Percentiles rank a stretch among this genome's conserved stretches.
phyloP scores from a whole-genome alignment of 2,113 vertebrate genomes.

The Ancistrus triradiatus region DNA sequence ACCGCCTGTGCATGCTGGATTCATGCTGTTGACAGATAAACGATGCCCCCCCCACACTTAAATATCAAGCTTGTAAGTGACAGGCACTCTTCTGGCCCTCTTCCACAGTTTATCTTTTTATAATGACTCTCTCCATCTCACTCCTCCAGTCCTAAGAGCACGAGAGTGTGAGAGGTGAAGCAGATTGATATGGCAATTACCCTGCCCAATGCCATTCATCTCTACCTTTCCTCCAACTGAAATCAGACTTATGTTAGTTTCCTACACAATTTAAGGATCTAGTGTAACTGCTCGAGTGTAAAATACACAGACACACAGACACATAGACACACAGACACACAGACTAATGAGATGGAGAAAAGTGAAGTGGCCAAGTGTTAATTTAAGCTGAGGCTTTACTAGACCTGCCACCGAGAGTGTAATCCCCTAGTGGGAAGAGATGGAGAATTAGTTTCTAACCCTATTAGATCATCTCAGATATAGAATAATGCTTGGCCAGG shows the following conservation, averaged over 20 bases:
- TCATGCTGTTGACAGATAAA: constrained; percentile 1
- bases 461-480: constrained; percentile 24
- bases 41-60: background rate
- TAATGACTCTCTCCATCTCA: constrained; percentile 24
- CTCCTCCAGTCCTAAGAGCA: constrained; percentile 3
- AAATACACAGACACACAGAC: too few relatives aligned
- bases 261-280: constrained; percentile 14
- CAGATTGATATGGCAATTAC: constrained; percentile 42
- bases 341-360: background rate
- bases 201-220: constrained; percentile 21
- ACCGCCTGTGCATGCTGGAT: background rate
- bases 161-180: constrained; percentile 6
- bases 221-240: background rate
- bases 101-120: constrained; percentile 13
- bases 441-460: constrained; percentile 15
- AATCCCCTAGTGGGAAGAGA: constrained; percentile 12
- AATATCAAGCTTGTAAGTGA: constrained; percentile 6
- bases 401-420: background rate
- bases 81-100: constrained; percentile 18
- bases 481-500: constrained; percentile 29
- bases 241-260: constrained; percentile 1
- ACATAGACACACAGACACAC: too few relatives aligned
- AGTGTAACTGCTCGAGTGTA: too few relatives aligned
- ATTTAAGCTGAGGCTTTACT: constrained; percentile 10
- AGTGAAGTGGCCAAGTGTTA: background rate